phyloP scores from a whole-genome alignment of 2,888 invertebrate genomes.

The Stenolophus ochropezus region DNA sequence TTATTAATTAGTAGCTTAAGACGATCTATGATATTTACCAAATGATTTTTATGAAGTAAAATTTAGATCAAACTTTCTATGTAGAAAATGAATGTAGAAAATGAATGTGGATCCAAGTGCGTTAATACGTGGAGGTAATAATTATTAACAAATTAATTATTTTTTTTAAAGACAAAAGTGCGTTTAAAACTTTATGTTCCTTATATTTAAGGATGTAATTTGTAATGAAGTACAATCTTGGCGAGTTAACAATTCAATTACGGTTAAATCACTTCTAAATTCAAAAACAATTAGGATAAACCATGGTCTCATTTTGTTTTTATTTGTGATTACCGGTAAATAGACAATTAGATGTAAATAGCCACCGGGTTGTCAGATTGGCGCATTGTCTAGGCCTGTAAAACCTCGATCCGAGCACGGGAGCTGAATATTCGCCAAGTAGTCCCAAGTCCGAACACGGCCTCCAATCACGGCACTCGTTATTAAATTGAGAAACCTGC shows the following conservation, averaged over 20 bases:
- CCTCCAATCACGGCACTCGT: conserved; percentile 59
- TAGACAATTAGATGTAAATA: conserved; percentile 16
- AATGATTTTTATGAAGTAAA: too few relatives aligned
- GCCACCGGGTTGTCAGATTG: background rate
- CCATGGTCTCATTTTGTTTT: background rate
- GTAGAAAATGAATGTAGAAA: too few relatives aligned
- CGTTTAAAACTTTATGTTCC: too few relatives aligned
- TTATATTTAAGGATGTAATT: background rate
- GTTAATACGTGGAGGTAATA: too few relatives aligned
- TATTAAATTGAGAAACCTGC: conserved; percentile 58
- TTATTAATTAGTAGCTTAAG: too few relatives aligned
- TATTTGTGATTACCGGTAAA: background rate
- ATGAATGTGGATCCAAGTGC: too few relatives aligned
- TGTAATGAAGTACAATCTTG: background rate
- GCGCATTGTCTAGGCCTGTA: background rate
- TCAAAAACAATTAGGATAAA: background rate
- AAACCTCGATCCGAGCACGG: conserved; percentile 11
- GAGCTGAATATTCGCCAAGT: conserved; percentile 45
- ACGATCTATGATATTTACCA: too few relatives aligned
- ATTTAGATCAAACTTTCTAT: too few relatives aligned
- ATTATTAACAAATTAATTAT: too few relatives aligned
- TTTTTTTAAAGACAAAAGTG: too few relatives aligned
- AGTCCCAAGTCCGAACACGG: conserved; percentile 50
- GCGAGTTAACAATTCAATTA: background rate
- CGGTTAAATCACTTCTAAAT: background rate